Evolutionary conservation across 2,113 vertebrate species (phyloP).

Genomic region (Podocnemis expansa): DNA sequence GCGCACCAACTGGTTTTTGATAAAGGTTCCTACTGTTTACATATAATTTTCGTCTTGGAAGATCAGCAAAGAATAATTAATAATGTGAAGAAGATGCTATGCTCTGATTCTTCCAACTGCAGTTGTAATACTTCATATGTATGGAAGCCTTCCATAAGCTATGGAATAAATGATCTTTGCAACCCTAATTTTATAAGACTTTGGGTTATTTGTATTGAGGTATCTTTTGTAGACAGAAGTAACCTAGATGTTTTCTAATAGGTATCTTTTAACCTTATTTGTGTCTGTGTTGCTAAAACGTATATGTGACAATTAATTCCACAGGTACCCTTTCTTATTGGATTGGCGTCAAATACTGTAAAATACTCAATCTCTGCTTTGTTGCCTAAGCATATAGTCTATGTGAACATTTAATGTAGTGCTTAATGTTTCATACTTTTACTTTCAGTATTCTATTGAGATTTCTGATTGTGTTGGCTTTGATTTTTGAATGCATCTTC

Average conservation of each 20-base stretch:
- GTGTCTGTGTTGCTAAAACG: not conserved
- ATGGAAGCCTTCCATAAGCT: not conserved
- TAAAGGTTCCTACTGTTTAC: not conserved
- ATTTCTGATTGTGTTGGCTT: not conserved
- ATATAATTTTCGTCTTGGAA: rapidly evolving
- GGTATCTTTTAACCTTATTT: slow-evolving; percentile 9
- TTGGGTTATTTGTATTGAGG: not conserved
- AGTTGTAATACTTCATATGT: not conserved
- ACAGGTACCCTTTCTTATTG: not conserved
- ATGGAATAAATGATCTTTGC: not conserved
- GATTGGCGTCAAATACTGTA: not conserved
- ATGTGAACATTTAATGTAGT: slow-evolving; percentile 23
- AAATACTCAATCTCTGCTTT: not conserved
- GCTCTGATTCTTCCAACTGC: not conserved
- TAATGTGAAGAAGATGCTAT: not conserved
- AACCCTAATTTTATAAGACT: not conserved
- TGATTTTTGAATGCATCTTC: not conserved
- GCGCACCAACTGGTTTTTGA: not conserved
- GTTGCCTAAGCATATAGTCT: slow-evolving; percentile 11
- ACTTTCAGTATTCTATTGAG: not conserved
- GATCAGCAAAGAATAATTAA: not conserved
- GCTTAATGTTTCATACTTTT: slow-evolving; percentile 41
- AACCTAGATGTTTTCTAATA: slow-evolving; percentile 28
- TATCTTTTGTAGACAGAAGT: not conserved
- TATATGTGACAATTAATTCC: slow-evolving; percentile 26